Base-by-base conservation (phyloP, 2,888 invertebrate genomes). In the Leistus spinibarbis region DNA sequence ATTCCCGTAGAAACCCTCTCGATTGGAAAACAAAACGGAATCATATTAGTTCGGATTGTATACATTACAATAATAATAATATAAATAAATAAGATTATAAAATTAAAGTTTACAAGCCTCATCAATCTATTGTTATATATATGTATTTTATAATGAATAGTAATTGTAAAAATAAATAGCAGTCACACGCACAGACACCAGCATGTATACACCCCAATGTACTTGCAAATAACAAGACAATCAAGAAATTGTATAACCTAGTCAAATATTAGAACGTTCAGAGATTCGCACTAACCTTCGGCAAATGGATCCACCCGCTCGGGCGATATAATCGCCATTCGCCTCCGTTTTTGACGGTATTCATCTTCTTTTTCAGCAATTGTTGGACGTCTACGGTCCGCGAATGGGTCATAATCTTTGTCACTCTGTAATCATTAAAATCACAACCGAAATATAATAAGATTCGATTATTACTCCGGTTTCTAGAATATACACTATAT, bases 321-420 rank as follows among this genome's bases (percentile, higher is more conserved):
- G 0, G 99, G 99, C 3, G 99, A 99, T 82, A 99, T 97, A 78
- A 99, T 94, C 40, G 40, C 40, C 90, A 95, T 93, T 85, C 94
- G 89, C 77, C 96, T 90, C 80, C 96, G 90, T 81, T 95, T 93
- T 81, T 94, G 94, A 74, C 96, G 90, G 83, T 99, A 99, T 84
- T 99, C 98, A 91, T 98, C 97, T 87, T 99, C 98, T 79, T 97
- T 90, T 81, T 99, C 98, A 0, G 96, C 95, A 83, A 99, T 96
- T 16, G 96, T 97, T 63, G 96, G 95, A 73, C 95, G 89, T 77
- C 97, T 90, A 80, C 96, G 91, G 80, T 97, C 96, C 66, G 96
- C 97, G 89, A 98, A 95, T 16, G 97, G 97, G 87, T 98, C 97
- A 87, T 93, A 94, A 84, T 97, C 96, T 85, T 96, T 95, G 81